Conservation (phyloP, 2,888 invertebrate species). For the Anagyrus pseudococci region DNA sequence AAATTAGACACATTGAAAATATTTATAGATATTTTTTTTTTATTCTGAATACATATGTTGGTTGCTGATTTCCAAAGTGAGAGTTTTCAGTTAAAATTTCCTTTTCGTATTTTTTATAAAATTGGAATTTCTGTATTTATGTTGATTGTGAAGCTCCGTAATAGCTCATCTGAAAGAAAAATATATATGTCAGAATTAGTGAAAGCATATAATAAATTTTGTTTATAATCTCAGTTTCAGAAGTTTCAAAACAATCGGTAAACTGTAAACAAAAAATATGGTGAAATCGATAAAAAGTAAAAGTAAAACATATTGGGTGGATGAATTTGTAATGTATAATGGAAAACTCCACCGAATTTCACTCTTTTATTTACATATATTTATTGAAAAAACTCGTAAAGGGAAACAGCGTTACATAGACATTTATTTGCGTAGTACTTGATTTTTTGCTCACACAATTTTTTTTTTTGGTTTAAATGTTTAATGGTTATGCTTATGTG, state of each 20-base stretch:
- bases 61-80: no score
- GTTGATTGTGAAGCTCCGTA: no score
- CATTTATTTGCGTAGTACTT: conserved; percentile 49
- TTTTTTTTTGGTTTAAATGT: conserved; percentile 31
- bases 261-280: not conserved
- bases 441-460: conserved; percentile 38
- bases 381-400: conserved; percentile 53
- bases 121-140: no score
- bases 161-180: no score
- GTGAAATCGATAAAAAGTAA: not conserved
- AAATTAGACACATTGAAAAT: no score
- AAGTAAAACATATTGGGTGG: not conserved
- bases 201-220: no score
- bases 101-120: no score
- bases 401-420: conserved; percentile 53
- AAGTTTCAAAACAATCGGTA: not conserved
- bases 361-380: conserved; percentile 50
- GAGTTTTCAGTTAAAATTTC: no score
- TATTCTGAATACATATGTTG: no score
- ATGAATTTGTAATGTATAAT: not conserved
- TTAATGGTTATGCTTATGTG: conserved; percentile 36
- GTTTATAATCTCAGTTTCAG: no score
- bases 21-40: no score
- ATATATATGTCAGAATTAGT: no score
- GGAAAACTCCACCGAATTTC: not conserved